Evolutionary conservation across 2,888 invertebrate species (phyloP).

Genomic region (Campoplex capitator): DNA sequence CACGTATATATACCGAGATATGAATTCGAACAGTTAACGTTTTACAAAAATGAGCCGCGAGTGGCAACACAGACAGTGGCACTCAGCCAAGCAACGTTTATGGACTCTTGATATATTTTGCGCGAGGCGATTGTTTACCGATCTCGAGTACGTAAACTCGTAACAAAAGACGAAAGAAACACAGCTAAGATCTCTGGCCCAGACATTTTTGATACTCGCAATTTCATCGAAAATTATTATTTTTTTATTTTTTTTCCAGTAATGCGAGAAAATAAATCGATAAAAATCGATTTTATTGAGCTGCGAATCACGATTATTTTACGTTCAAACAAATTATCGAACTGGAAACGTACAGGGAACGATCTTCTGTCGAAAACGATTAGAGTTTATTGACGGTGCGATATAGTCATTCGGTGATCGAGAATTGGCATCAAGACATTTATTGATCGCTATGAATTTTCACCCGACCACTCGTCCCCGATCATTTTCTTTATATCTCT

Average conservation of each 20-base stretch:
- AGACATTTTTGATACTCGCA: neutral
- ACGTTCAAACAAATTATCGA: neutral
- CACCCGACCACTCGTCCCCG: conserved; percentile 1
- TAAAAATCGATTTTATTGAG: neutral
- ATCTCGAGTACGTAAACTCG: conserved; percentile 20
- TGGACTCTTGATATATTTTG: conserved; percentile 21
- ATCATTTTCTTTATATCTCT: neutral
- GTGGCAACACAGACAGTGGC: conserved; percentile 58
- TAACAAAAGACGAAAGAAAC: conserved; percentile 9
- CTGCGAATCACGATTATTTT: neutral
- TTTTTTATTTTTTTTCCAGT: conserved; percentile 18
- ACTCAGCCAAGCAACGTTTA: conserved; percentile 54
- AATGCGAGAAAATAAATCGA: neutral
- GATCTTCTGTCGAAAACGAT: neutral
- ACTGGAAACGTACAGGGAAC: neutral
- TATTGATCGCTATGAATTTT: conserved; percentile 50
- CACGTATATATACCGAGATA: neutral
- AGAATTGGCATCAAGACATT: conserved; percentile 17
- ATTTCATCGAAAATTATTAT: conserved; percentile 1
- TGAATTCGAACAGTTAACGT: conserved; percentile 20
- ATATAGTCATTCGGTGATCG: conserved; percentile 3
- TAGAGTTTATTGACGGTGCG: neutral
- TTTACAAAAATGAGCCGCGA: conserved; percentile 30
- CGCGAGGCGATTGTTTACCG: conserved; percentile 31
- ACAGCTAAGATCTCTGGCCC: neutral